A percentile compares a stretch with the other conserved stretches of the same genome.
Conservation (phyloP, 2,888 invertebrate genomes). For the Reticulitermes lucifugus region DNA sequence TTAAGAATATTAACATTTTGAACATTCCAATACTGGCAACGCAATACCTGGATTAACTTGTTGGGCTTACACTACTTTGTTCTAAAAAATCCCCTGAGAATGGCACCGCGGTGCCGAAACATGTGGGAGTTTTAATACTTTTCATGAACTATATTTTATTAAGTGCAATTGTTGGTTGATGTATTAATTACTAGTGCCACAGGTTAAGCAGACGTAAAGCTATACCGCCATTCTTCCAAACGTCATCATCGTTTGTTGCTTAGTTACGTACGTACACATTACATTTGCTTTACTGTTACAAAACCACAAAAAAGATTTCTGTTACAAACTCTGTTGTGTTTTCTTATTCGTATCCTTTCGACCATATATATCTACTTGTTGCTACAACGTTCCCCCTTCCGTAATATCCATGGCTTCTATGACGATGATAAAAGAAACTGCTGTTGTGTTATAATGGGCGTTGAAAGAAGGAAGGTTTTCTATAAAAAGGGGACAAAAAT, state of each 20-base stretch:
- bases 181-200: not conserved
- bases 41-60: no score
- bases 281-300: not conserved
- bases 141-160: not conserved
- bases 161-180: not conserved
- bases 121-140: no score
- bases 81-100: no score
- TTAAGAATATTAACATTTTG: no score
- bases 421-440: not conserved
- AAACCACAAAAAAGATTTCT: not conserved
- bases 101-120: no score
- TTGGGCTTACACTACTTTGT: no score
- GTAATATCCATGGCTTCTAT: not conserved
- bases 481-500: not conserved
- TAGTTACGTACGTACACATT: not conserved
- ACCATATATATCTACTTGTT: not conserved
- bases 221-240: not conserved
- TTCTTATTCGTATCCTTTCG: slow-evolving; percentile 2
- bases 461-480: not conserved
- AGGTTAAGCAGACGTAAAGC: not conserved
- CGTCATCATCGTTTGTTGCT: not conserved
- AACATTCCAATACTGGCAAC: no score
- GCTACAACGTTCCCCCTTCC: not conserved
- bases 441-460: not conserved
- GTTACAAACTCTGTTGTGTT: not conserved